Percentiles rank a stretch among this genome's conserved stretches.
Evolutionary conservation across 2,888 invertebrate genomes (phyloP).

Genomic region (Aleiodes leptofemur): DNA sequence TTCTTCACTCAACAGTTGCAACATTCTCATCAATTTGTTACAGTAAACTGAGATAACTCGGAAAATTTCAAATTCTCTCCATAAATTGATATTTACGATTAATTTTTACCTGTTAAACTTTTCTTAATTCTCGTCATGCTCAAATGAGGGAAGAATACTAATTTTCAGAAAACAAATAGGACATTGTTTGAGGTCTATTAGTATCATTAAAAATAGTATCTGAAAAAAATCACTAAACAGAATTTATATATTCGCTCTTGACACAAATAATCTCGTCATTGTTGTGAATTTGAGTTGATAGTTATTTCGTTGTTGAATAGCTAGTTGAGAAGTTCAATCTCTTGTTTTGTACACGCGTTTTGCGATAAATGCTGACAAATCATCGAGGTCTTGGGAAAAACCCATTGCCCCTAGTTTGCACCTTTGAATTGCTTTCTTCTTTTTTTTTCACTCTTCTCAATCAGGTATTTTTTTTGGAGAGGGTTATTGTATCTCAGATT

Average conservation of each 20-base stretch:
- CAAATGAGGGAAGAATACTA: slow-evolving; percentile 19
- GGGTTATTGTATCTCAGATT: neutral
- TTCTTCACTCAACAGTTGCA: too few relatives aligned
- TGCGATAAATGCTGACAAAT: slow-evolving; percentile 18
- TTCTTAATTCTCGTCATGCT: neutral
- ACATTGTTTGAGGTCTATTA: slow-evolving; percentile 22
- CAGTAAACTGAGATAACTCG: too few relatives aligned
- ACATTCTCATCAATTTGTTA: too few relatives aligned
- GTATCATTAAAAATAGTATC: slow-evolving; percentile 2
- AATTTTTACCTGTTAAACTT: neutral
- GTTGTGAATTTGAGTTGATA: slow-evolving; percentile 22
- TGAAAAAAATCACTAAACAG: slow-evolving; percentile 1
- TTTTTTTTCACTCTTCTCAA: neutral
- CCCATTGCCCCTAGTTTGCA: neutral
- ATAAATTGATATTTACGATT: too few relatives aligned
- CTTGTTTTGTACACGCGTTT: neutral
- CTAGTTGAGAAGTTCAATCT: neutral
- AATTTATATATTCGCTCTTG: slow-evolving; percentile 30
- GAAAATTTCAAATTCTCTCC: too few relatives aligned
- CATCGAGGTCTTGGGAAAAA: slow-evolving; percentile 30
- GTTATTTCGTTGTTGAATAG: slow-evolving; percentile 14
- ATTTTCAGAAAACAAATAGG: slow-evolving; percentile 16
- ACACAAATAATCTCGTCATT: slow-evolving; percentile 26
- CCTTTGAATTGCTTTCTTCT: neutral
- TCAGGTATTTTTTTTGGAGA: neutral